Percentiles rank a stretch among this genome's conserved stretches.
Conservation (phyloP, 2,797 vertebrate species). For the Jordanella pulchra region DNA sequence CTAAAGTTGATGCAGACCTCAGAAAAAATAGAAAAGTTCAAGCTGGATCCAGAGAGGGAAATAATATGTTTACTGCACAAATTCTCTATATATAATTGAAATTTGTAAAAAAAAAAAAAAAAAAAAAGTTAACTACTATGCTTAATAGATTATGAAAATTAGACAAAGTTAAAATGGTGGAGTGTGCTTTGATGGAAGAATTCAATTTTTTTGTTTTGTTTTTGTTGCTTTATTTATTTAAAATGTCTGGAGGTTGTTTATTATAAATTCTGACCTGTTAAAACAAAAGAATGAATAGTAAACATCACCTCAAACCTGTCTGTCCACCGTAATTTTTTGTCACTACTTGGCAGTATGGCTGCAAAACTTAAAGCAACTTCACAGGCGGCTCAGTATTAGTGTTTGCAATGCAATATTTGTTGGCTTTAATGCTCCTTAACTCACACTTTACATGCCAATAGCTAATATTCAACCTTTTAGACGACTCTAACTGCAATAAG, state of each 20-base stretch:
- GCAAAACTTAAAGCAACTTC: neutral
- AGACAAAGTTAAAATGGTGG: neutral
- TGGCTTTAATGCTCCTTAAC: neutral
- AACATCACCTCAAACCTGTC: neutral
- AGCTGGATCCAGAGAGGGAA: neutral
- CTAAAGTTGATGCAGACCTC: slow-evolving; percentile 7
- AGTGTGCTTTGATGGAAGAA: no score
- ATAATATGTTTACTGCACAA: neutral
- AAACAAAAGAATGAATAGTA: neutral
- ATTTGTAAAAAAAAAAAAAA: neutral
- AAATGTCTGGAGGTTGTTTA: neutral
- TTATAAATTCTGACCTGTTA: neutral
- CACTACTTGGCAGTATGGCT: neutral
- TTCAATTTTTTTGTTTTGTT: neutral
- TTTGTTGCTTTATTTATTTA: neutral
- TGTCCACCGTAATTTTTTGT: neutral
- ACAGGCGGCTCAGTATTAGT: neutral
- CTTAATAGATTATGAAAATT: neutral
- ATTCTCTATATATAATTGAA: neutral
- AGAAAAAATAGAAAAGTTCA: neutral
- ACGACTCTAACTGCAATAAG: neutral
- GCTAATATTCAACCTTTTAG: neutral
- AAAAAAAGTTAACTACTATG: neutral
- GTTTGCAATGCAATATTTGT: neutral
- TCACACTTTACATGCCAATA: neutral